Conservation (phyloP, 2,888 invertebrate genomes). For the Ennomos erosarius region DNA sequence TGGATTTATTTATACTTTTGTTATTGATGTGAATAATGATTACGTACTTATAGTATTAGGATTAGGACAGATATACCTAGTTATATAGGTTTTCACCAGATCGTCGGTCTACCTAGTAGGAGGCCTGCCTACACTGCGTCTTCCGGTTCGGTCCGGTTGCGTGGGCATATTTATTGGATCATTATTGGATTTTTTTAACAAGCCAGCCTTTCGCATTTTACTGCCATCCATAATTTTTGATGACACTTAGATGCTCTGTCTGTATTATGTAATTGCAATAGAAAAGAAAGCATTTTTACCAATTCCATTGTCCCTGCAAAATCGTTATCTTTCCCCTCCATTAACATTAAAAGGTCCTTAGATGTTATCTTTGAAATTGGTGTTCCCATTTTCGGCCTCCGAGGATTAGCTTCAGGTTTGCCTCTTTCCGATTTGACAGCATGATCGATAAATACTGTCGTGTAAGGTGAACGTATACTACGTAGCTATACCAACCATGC, state of each 20-base stretch:
- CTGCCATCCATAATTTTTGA: slow-evolving; percentile 14
- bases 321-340: slow-evolving; percentile 48
- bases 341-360: slow-evolving; percentile 52
- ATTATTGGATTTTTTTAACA: too few species aligned
- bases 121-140: too few species aligned
- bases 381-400: slow-evolving; percentile 58
- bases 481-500: too few species aligned
- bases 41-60: too few species aligned
- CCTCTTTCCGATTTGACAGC: slow-evolving; percentile 22
- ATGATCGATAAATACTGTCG: slow-evolving; percentile 2
- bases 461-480: too few species aligned
- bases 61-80: too few species aligned
- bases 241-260: slow-evolving; percentile 9
- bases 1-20: too few species aligned
- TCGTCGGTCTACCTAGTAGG: too few species aligned
- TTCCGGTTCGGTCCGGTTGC: too few species aligned
- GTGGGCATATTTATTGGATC: too few species aligned
- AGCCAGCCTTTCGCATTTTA: not conserved
- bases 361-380: slow-evolving; percentile 71
- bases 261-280: slow-evolving; percentile 17
- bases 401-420: slow-evolving; percentile 59
- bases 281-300: slow-evolving; percentile 26
- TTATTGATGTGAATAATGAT: too few species aligned
- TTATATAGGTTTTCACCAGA: too few species aligned
- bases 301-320: slow-evolving; percentile 38